Evolutionary conservation across 1,140 invertebrate genomes (phyloP).

Genomic region (Artemia franciscana): DNA sequence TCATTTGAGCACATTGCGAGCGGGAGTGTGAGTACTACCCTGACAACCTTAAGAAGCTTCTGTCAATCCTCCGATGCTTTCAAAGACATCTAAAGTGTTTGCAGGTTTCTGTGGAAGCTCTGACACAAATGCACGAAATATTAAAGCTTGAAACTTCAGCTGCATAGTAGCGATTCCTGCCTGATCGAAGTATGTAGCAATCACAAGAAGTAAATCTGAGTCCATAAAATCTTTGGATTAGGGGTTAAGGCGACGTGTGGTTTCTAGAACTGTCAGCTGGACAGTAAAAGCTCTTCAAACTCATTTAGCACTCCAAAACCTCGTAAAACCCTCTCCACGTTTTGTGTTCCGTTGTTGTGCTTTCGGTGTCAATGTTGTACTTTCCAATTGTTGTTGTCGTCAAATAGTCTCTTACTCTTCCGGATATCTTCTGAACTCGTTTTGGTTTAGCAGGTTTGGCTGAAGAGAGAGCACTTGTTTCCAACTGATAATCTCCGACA

Average conservation of each 20-base stretch:
- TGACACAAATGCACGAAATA: too few species aligned
- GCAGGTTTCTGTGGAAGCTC: too few species aligned
- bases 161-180: too few species aligned
- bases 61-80: too few species aligned
- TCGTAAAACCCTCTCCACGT: neutral
- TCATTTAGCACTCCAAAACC: neutral
- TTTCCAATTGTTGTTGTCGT: neutral
- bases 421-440: neutral
- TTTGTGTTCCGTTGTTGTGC: neutral
- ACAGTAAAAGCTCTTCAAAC: neutral
- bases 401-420: neutral
- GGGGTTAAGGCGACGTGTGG: neutral
- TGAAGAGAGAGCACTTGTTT: neutral
- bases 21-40: too few species aligned
- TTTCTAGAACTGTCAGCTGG: neutral
- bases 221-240: too few species aligned
- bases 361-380: neutral
- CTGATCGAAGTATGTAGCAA: too few species aligned
- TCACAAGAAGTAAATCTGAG: too few species aligned
- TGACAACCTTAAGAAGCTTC: too few species aligned
- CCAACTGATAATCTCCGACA: neutral
- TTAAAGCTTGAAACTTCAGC: too few species aligned
- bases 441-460: neutral
- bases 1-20: too few species aligned
- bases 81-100: too few species aligned